Base-by-base conservation (phyloP, 1,140 invertebrate species). In the Drosophila nigrodunni region DNA sequence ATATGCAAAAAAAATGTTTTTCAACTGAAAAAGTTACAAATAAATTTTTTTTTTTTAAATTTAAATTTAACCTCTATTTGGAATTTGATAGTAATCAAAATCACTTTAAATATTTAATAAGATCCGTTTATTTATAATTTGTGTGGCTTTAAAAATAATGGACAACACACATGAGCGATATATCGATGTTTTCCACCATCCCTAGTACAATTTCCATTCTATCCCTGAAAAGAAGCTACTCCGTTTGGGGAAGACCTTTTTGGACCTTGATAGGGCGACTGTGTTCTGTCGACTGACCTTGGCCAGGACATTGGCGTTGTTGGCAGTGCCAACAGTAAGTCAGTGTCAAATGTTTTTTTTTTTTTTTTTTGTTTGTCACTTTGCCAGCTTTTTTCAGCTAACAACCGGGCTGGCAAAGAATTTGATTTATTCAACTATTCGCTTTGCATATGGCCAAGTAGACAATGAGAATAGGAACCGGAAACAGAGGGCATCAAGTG, bases 401-500 rank as follows among this genome's bases (percentile, higher is more conserved):
- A 62, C 13, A 11, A 30, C n/a, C n/a, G 7, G 6, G 35, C 41
- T 3, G 10, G 1, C 11, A 50, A 7, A 37, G 25, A 25, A 21
- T 67, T 64, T 83, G 82, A 86, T 86, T 86, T 86, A 87, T 86
- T 69, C 65, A 65, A 46, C 55, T 52, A 3, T 71, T 76, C 43
- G 73, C 67, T 75, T 75, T 86, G 82, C 82, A 86, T 86, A 86
- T 82, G 79, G 64, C 68, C 13, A 13, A 46, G 50, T 35, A 58
- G 43, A 54, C 67, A 62, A 46, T 47, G 71, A 52, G 65, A 74
- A 62, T 77, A 49, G 65, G 25, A 76, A 49, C 37, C 55, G 65
- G 47, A 49, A 60, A 37, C 44, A 50, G 43, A 41, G 49, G 35
- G 10, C 46, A 6, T 13, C 10, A 3, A 43, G 5, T n/a, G 5